Base-by-base conservation (phyloP, 1,140 invertebrate genomes). In the Bombus polaris region DNA sequence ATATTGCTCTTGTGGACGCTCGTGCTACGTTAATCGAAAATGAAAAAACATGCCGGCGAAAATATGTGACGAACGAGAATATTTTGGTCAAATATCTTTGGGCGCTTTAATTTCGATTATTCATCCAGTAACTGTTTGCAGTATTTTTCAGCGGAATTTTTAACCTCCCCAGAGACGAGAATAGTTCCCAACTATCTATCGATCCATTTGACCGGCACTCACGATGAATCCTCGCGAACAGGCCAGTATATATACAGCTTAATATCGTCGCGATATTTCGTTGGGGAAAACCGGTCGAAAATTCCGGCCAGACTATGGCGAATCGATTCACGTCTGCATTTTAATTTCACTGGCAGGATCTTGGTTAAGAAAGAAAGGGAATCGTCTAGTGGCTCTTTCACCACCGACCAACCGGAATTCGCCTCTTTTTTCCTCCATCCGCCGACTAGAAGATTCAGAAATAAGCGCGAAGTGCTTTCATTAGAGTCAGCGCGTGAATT, bases 321-420 rank as follows among this genome's bases (percentile, higher is more conserved):
- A 57, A 83, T 83, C 82, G 82, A 83, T 83, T 78, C 74, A 2
- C 28, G 32, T 78, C 74, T 70, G 74, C 76, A 73, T 85, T 80
- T 79, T 80, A 85, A 85, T 85, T 73, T 65, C 68, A 53, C 66
- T 35, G 35, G 25, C 39, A 66, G 35, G 13, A 66, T 71, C 65
- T 70, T 59, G 35, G 65, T 57, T 42, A 37, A 18, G 32, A 44
- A 80, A 73, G 83, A 57, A 76, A 72, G 39, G 42, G 32, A 83
- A 78, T 32, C 47, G 82, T 28, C 47, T 66, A 78, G 47, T 71
- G 75, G 35, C 66, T 53, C 37, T 78, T 85, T 77, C 75, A 47
- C 68, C 53, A 18, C n/a, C 74, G 47, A 35, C 32, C 72, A 77
- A 78, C 74, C 42, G 18, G 74, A 78, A 83, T 70, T 39, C 35